Evolutionary conservation across 2,113 vertebrate genomes (phyloP).

Genomic region (Plotosus lineatus): DNA sequence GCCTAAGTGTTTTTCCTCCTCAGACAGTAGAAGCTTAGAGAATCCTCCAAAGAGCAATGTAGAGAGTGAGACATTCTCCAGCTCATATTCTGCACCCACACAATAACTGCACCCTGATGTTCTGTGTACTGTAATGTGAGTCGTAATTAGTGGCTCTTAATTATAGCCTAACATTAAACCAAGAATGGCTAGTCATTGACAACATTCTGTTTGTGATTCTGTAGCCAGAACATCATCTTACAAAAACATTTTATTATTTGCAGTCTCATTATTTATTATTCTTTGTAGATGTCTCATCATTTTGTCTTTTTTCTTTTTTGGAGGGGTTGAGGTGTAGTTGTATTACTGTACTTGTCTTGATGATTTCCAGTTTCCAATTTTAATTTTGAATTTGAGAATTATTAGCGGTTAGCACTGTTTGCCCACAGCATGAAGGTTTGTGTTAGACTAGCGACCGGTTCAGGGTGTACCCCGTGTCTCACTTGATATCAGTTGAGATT

Average conservation of each 20-base stretch:
- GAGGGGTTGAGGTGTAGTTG: background rate
- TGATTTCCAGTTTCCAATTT: background rate
- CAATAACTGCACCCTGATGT: slow-evolving; percentile 1
- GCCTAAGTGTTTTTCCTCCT: background rate
- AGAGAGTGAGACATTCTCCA: background rate
- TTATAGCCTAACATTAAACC: slow-evolving; percentile 25
- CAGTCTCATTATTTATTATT: background rate
- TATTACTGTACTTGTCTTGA: background rate
- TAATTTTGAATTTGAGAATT: background rate
- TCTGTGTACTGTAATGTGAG: slow-evolving; percentile 34
- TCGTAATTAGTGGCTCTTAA: slow-evolving; percentile 45
- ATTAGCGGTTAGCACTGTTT: too few species aligned
- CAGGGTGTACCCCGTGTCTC: too few species aligned
- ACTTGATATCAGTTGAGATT: too few species aligned
- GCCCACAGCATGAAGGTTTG: too few species aligned
- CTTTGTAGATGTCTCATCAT: background rate
- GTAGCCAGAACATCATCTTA: slow-evolving; percentile 21
- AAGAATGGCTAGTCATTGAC: slow-evolving; percentile 27
- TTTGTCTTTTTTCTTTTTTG: background rate
- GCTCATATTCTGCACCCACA: slow-evolving; percentile 5
- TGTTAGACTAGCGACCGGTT: too few species aligned
- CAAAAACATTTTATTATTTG: slow-evolving; percentile 21
- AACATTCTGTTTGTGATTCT: slow-evolving; percentile 31
- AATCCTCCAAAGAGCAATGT: background rate
- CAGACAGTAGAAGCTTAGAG: background rate